Evolutionary conservation across 1,140 invertebrate species (phyloP), one percentile per base, ranked within the genome.

Genomic region (Zaprionus tsacasi): DNA sequence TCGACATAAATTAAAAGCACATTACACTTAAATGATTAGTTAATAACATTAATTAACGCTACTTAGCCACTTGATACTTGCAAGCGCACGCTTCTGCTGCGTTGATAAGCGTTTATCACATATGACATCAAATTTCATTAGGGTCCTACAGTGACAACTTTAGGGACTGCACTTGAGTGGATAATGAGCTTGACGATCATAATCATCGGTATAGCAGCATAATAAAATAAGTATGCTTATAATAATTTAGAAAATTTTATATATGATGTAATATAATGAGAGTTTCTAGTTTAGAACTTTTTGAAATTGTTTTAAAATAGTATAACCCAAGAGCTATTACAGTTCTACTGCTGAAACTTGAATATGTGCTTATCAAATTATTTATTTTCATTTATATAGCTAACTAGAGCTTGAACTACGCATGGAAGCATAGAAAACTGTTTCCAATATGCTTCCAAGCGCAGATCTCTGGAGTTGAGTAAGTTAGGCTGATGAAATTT

Each of bases 31-130:
- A 76, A 64, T 70, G 68, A 67, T 78, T 76, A 63, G 45, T 71
- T 81, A 89, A 89, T 89, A 76, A 78, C 73, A 88, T 89, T 73
- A 88, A 83, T 82, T 88, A 88, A 89, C 59, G 72, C 72, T 12
- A 72, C 69, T 82, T 82, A 7, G 40, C 40, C 8, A 45, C 6
- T 15, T 15, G 40, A n/a, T 15, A 45, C 40, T 45, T 45, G 40
- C 0, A 0, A 30, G 21, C 3, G 27, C 40, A 61, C 54, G 56
- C 55, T 54, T 30, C 10, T 10, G 52, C 65, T 10, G 52, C 65
- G 25, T 45, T 50, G 45, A 68, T 52, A 38, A 52, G 25, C 52
- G 50, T 50, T 27, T 60, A 70, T 63, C 81, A 60, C 70, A 77
- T 72, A 70, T 66, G 66, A 7, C 38, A 56, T 61, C 56, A 85